Base-by-base conservation (phyloP, 1,140 invertebrate genomes). In the Scylla paramamosain region DNA sequence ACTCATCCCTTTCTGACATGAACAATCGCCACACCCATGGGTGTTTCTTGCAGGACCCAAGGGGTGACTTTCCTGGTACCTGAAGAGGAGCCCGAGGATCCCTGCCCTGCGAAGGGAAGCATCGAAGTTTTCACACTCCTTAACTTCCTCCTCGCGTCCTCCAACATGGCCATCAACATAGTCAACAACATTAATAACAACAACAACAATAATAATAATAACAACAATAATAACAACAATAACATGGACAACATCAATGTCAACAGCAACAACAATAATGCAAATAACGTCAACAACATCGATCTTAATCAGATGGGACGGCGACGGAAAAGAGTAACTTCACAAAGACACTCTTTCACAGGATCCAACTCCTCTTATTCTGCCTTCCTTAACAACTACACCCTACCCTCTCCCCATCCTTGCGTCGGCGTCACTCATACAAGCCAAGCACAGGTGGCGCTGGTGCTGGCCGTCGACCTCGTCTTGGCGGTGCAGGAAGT, bases 211-310 rank as follows among this genome's bases (percentile, higher is more conserved):
- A 93, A 93, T 39, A 93, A 93, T 87, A 93, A 93, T 31, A 93
- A 93, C n/a, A 93, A 93, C 28, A 93, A 93, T 31, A 93, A 93
- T 31, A 93, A 93, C 48, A 93, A 93, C 83, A 93, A 86, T 77
- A 86, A 93, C 32, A 31, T 84, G 29, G 45, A 86, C 46, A 93
- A 93, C 46, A 48, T 93, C 32, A 93, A 86, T 28, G 83, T 86
- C n/a, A 93, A 83, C 46, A 84, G 4, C 52, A 93, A 93, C 83
- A 93, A 93, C 31, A 93, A 93, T 45, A 93, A 93, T 45, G 92
- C 92, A n/a, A 93, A 93, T 52, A 93, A 93, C 46, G 83, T 93
- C 39, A 93, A 93, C 25, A 93, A 93, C 45, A 86, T 93, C 14
- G 39, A 93, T 25, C 46, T 93, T 8, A 93, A 93, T 28, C 92